Evolutionary conservation across 2,888 invertebrate species (phyloP), one percentile per base, ranked within the genome.

Genomic region (Trissoscelio sp.): DNA sequence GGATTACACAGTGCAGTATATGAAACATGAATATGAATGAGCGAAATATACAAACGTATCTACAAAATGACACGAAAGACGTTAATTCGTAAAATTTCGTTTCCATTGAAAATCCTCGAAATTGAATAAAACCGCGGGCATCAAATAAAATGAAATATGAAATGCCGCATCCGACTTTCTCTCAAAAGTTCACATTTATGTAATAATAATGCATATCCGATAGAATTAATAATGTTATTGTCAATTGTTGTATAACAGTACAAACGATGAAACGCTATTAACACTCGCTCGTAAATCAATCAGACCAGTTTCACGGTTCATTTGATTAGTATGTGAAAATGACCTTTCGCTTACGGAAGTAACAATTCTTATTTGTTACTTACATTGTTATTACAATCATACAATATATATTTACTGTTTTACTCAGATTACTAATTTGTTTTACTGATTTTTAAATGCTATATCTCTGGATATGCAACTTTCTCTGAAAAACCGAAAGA

Each of bases 11-110:
- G 37, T 39, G 18, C 9, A 34, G 20, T 37, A 44, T 55, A 12
- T 14, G 69, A 20, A 14, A 53, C 31, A 69, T 57, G 69, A 69
- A 69, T 69, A 57, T 69, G 69, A 42, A 69, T 69, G 55, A 55
- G 42, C 55, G 14, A n/a, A 31, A 46, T 46, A 31, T 22, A 24
- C 24, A 44, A 57, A 16, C 16, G 16, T 28, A 60, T 42, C 60
- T 46, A 46, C 62, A 62, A 64, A 48, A 22, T 48, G 48, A 37
- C 48, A 64, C 48, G 12, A 37, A 20, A 14, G 4, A 44, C 18
- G n/a, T 39, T 20, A 44, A 28, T 58, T 58, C 22, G 57, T 22
- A 9, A 24, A 60, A 60, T 44, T 24, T 28, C 18, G 58, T 39
- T 58, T 58, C 9, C 39, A 20, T 12, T 14, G 39, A 12, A 5